Evolutionary conservation across 2,113 vertebrate species (phyloP).

Genomic region (Ophthalmolycus amberensis): DNA sequence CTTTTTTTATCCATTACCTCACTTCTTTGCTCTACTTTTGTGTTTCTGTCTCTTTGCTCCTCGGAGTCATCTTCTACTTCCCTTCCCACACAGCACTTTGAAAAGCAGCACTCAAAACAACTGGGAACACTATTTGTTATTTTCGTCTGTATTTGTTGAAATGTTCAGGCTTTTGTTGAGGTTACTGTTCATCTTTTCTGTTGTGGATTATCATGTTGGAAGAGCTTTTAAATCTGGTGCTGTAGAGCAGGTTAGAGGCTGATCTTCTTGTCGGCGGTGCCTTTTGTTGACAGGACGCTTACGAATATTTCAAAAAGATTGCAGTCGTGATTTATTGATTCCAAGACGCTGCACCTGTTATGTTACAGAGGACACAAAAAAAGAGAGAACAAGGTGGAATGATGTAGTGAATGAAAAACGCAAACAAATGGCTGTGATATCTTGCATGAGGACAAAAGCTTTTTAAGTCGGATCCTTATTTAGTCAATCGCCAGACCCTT

Average conservation of each 20-base stretch:
- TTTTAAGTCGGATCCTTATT: too few species aligned
- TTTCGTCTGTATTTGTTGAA: background rate
- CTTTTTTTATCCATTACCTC: background rate
- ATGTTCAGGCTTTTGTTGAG: background rate
- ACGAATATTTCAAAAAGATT: background rate
- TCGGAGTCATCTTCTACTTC: background rate
- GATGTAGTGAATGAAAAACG: too few species aligned
- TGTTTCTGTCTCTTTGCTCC: background rate
- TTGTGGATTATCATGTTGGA: background rate
- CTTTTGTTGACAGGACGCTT: background rate
- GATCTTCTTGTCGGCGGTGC: background rate
- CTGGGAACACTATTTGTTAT: background rate
- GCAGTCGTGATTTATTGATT: background rate
- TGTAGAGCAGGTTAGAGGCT: background rate
- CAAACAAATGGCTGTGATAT: too few species aligned
- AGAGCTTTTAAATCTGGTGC: background rate
- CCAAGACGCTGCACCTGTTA: background rate
- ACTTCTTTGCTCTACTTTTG: conserved; percentile 15
- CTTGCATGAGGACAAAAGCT: too few species aligned
- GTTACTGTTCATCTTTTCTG: background rate
- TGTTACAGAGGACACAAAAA: too few species aligned
- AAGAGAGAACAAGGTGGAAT: too few species aligned
- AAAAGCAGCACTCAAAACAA: background rate
- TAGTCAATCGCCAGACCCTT: background rate
- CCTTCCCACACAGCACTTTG: conserved; percentile 1